Percentiles rank a stretch among this genome's conserved stretches.
Conservation (phyloP, 2,113 vertebrate genomes). For the Nibea albiflora region DNA sequence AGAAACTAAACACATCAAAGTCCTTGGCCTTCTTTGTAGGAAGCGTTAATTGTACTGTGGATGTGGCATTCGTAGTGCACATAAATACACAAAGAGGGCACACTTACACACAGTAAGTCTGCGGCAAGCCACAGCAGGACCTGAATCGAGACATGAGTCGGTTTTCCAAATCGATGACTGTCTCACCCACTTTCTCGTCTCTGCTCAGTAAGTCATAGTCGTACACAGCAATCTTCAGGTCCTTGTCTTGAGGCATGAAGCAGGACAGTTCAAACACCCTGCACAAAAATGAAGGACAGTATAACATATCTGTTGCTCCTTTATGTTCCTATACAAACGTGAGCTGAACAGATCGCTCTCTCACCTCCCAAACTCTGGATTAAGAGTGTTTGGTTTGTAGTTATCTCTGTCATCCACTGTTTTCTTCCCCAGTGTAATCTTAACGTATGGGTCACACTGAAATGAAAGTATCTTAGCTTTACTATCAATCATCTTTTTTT, state of each 20-base stretch:
- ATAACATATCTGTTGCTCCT: background rate
- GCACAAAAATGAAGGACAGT: conserved; percentile 11
- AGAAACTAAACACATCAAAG: background rate
- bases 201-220: conserved; percentile 92
- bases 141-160: conserved; percentile 94
- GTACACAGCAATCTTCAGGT: conserved; percentile 96
- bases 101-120: conserved; percentile 95
- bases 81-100: background rate
- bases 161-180: conserved; percentile 95
- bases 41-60: background rate
- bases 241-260: conserved; percentile 97
- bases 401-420: conserved; percentile 94
- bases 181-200: conserved; percentile 99
- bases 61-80: background rate
- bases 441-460: conserved; percentile 98
- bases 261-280: conserved; percentile 97
- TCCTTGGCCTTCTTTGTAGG: background rate
- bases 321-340: background rate
- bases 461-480: conserved; percentile 11
- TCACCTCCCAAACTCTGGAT: conserved; percentile 96
- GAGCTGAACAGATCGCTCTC: background rate
- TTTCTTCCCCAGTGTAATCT: conserved; percentile 92
- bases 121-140: conserved; percentile 91
- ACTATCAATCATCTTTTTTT: background rate
- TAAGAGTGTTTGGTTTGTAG: conserved; percentile 92